Base-by-base conservation (phyloP, 2,797 vertebrate genomes). In the Coilia nasus region DNA sequence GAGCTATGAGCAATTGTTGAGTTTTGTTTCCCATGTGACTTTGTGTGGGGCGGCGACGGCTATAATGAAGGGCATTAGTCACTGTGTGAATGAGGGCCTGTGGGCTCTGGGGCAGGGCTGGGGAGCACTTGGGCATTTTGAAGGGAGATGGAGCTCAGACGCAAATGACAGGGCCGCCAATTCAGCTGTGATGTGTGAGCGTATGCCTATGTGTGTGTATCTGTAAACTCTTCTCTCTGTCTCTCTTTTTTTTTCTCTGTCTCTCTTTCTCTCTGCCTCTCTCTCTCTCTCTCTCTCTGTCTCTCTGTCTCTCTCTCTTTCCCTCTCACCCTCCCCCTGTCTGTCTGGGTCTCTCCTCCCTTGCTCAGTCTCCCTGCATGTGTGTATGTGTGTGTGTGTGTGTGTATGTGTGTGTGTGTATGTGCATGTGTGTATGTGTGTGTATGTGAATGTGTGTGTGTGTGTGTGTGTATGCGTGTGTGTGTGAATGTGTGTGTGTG, bases 361-460 rank as follows among this genome's bases (percentile, higher is more conserved):
- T 41, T 54, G 50, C 50, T 10, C 50, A 1, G 82, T 78, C 62
- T 83, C 88, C 57, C 85, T 56, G 78, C 85, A 85, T 86, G 60
- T 64, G 82, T 56, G 81, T 67, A 83, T 10, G 23, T 31, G 23
- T 83, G 41, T 47, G n/a, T 2, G 4, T 54, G 46, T 80, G 25
- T 44, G 31, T 83, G 44, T 71, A 44, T 25, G 67, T 80, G 50
- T 59, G 83, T 44, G 78, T 44, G 78, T 46, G 11, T 81, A 28
- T 75, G 67, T 75, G 11, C 23, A 3, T 75, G n/a, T 75, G 15
- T 75, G 11, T 75, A 9, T 23, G n/a, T 31, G 25, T 75, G 11
- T 75, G 15, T 75, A 9, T 75, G n/a, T 75, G 11, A 10, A 2
- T 75, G n/a, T 75, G 10, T 75, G n/a, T 75, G n/a, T 31, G 10